Percentiles rank a stretch among this genome's conserved stretches.
phyloP scores from a whole-genome alignment of 2,113 vertebrate genomes.

The Hypocryptadius cinnamomeus region DNA sequence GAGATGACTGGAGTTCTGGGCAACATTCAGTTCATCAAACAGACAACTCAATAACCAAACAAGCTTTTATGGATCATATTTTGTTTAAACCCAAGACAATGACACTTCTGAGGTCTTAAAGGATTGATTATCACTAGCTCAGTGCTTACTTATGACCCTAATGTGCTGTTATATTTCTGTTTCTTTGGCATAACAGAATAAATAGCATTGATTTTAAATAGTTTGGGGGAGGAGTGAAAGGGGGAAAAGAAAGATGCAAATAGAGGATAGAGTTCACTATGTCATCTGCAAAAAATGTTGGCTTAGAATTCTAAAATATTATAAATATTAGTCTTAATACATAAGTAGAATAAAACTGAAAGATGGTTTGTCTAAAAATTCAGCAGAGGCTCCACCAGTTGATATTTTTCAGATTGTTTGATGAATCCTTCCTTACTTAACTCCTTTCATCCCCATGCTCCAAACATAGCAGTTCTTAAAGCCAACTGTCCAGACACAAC shows the following conservation, averaged over 20 bases:
- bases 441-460: neutral
- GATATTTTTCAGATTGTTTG: neutral
- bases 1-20: neutral
- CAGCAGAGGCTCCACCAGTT: neutral
- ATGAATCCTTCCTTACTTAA: neutral
- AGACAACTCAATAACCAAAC: neutral
- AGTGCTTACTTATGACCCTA: neutral
- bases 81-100: neutral
- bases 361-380: neutral
- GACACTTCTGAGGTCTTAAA: neutral
- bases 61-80: neutral
- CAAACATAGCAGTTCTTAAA: neutral
- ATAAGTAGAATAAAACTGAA: neutral
- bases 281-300: neutral
- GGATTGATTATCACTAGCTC: neutral
- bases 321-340: neutral
- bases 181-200: neutral
- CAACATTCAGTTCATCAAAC: neutral
- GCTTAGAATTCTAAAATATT: neutral
- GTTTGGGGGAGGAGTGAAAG: neutral
- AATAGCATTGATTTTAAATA: neutral
- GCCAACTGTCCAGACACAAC: neutral
- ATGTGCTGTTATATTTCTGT: neutral
- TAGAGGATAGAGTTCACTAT: neutral
- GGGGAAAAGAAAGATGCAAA: neutral